phyloP scores from a whole-genome alignment of 2,888 invertebrate species.

The Proisotoma minuta region DNA sequence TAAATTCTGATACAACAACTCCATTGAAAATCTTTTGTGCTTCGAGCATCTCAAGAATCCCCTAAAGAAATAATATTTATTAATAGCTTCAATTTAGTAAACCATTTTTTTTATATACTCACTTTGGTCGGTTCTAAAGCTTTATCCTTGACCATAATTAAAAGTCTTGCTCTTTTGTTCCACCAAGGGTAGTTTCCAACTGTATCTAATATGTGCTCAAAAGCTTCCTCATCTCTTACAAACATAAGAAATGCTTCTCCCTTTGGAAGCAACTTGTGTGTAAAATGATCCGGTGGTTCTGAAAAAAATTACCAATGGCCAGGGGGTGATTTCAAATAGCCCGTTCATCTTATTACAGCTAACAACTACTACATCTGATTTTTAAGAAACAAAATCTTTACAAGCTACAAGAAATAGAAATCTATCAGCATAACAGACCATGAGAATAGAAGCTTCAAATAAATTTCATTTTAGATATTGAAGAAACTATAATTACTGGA shows the following conservation, averaged over 20 bases:
- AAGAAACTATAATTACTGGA: background rate
- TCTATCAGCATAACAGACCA: too few relatives aligned
- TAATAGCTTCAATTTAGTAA: background rate
- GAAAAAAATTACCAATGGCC: background rate
- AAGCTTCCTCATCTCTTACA: constrained; percentile 39
- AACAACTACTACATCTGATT: too few relatives aligned
- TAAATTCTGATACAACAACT: background rate
- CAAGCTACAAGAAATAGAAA: too few relatives aligned
- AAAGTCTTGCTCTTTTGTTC: constrained; percentile 30
- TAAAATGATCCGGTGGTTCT: constrained; percentile 38
- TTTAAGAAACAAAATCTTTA: too few relatives aligned
- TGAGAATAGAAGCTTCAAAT: background rate
- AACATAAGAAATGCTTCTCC: constrained; percentile 41
- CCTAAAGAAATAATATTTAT: constrained; percentile 20
- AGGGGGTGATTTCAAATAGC: too few relatives aligned
- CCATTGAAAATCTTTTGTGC: constrained; percentile 39
- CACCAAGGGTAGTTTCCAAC: constrained; percentile 30
- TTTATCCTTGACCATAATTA: constrained; percentile 40
- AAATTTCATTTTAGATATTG: background rate
- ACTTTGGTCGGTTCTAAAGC: constrained; percentile 39
- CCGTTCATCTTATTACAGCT: too few relatives aligned
- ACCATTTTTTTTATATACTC: background rate
- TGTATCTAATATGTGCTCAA: constrained; percentile 32
- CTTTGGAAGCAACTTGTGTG: constrained; percentile 40
- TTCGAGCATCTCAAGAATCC: constrained; percentile 36